These are phyloP conservation scores for Anhinga rufa DNA, from an alignment of 2,113 vertebrate species.

Conservation along the genomic window DNA sequence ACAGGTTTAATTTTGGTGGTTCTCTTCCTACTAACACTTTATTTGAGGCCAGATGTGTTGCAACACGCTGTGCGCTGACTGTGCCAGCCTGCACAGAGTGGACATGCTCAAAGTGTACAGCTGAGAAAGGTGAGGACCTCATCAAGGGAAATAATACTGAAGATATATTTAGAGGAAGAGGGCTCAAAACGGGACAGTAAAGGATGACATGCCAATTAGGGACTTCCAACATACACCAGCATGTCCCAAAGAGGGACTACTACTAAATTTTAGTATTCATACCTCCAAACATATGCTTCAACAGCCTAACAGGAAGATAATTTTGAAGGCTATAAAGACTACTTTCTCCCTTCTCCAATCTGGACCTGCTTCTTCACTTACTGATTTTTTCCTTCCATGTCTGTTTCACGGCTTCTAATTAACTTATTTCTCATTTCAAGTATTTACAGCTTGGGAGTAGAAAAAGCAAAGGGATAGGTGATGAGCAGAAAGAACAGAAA, in stretches of 20 bases:
- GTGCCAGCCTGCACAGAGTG: accelerated
- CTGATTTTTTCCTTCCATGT: background rate
- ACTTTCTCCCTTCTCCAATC: background rate
- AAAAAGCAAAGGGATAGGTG: background rate
- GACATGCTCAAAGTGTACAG: accelerated
- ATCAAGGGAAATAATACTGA: background rate
- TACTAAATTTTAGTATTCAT: background rate
- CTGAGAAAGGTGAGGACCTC: background rate
- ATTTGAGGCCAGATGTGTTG: background rate
- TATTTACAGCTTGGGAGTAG: background rate
- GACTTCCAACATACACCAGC: background rate
- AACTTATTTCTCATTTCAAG: background rate
- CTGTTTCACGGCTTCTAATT: background rate
- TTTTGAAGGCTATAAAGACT: background rate
- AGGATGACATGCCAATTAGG: background rate
- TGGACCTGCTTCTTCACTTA: background rate
- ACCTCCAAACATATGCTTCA: background rate
- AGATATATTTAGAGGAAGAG: background rate
- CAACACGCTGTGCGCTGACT: background rate
- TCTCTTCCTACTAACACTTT: background rate
- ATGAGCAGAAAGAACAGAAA: background rate
- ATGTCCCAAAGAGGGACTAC: background rate
- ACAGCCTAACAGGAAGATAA: background rate
- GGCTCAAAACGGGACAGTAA: background rate
- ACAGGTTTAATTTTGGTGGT: background rate